Conservation (phyloP, 2,888 invertebrate genomes). For the Pilophorus perplexus region DNA sequence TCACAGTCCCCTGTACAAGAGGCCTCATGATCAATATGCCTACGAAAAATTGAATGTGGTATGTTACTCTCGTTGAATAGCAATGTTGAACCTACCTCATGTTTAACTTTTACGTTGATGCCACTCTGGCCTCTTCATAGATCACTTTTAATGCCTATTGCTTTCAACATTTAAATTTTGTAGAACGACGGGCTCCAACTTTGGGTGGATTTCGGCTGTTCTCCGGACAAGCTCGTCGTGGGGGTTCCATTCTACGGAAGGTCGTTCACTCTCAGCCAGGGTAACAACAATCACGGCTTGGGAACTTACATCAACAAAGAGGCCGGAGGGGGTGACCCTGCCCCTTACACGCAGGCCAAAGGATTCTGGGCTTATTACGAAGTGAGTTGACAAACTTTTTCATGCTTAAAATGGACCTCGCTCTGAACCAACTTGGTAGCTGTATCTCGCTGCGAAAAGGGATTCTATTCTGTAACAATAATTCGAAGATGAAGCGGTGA, state of each 20-base stretch:
- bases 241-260: constrained; percentile 89
- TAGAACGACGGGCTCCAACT: constrained; percentile 82
- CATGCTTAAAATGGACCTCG: too few relatives aligned
- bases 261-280: constrained; percentile 74
- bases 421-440: too few relatives aligned
- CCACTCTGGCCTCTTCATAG: too few relatives aligned
- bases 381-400: constrained; percentile 58
- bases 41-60: constrained; percentile 88
- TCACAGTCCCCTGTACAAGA: constrained; percentile 80
- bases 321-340: constrained; percentile 81
- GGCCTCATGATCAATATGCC: constrained; percentile 84
- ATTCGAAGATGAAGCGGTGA: too few relatives aligned
- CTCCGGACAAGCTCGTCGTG: constrained; percentile 80
- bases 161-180: too few relatives aligned
- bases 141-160: too few relatives aligned
- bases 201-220: constrained; percentile 88
- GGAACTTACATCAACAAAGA: constrained; percentile 89
- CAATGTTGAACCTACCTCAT: too few relatives aligned
- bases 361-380: constrained; percentile 86
- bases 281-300: constrained; percentile 77
- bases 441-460: too few relatives aligned
- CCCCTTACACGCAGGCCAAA: constrained; percentile 80
- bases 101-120: too few relatives aligned
- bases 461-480: too few relatives aligned
- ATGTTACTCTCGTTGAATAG: too few relatives aligned